Percentiles rank a stretch among this genome's conserved stretches.
Evolutionary conservation across 1,140 invertebrate genomes (phyloP).

Genomic region (Rhagoletis zephyria): DNA sequence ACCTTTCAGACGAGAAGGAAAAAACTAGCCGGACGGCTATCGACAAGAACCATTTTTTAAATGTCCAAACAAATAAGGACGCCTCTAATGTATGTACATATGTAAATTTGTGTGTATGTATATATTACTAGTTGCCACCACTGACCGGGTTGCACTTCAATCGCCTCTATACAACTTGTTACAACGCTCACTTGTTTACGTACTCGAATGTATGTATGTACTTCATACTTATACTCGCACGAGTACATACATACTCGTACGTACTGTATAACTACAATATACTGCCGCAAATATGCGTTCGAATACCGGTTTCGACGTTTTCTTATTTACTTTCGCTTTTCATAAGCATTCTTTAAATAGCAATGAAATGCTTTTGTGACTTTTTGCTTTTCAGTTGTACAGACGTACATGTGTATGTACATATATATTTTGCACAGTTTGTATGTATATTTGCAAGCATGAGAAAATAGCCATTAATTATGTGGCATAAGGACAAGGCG

Average conservation of each 20-base stretch:
- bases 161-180: slow-evolving; percentile 34
- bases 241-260: background rate
- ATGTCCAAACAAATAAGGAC: no score
- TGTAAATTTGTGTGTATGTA: background rate
- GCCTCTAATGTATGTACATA: background rate
- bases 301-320: slow-evolving; percentile 11
- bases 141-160: slow-evolving; percentile 32
- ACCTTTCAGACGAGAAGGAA: no score
- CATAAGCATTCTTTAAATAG: slow-evolving; percentile 45
- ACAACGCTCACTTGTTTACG: slow-evolving; percentile 18
- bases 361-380: background rate
- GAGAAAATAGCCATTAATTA: background rate
- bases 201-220: background rate
- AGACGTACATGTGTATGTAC: no score
- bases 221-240: background rate
- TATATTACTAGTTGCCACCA: slow-evolving; percentile 19
- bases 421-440: no score
- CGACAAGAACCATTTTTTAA: no score
- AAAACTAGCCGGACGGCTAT: no score
- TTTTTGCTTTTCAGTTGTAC: background rate
- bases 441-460: no score
- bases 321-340: slow-evolving; percentile 51
- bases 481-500: background rate
- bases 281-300: slow-evolving; percentile 11
- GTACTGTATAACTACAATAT: background rate